A percentile compares a stretch with the other conserved stretches of the same genome.
Conservation (phyloP, 2,888 invertebrate species). For the Emmelina monodactyla region DNA sequence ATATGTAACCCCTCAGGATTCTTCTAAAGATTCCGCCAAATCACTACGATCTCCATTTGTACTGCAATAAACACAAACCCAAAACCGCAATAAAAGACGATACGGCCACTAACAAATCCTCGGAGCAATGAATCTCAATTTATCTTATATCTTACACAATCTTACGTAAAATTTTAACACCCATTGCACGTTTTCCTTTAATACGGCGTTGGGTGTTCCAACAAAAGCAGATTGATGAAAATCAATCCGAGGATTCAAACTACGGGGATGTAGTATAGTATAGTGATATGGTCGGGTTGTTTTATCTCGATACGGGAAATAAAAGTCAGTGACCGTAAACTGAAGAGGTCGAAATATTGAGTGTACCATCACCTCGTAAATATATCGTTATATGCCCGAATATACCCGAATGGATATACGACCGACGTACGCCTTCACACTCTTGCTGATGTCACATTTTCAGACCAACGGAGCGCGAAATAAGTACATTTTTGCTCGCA, state of each 20-base stretch:
- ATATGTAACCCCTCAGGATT: too few species aligned
- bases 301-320: conserved; percentile 28
- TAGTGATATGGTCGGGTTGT: too few species aligned
- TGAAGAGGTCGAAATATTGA: conserved; percentile 49
- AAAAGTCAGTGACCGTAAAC: conserved; percentile 51
- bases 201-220: too few species aligned
- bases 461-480: conserved; percentile 63
- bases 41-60: neutral
- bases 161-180: conserved; percentile 1
- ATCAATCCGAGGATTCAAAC: too few species aligned
- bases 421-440: conserved; percentile 32
- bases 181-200: neutral
- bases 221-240: too few species aligned
- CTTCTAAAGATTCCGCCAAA: too few species aligned
- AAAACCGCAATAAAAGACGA: neutral
- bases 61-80: conserved; percentile 1
- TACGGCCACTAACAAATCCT: conserved; percentile 1
- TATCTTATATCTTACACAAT: neutral
- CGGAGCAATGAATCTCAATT: conserved; percentile 1
- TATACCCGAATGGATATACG: conserved; percentile 1
- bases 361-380: conserved; percentile 47
- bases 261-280: too few species aligned
- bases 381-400: conserved; percentile 25
- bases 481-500: conserved; percentile 64
- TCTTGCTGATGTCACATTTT: conserved; percentile 58